Base-by-base conservation (phyloP, 2,797 vertebrate genomes). In the Sebastes hubbsi region DNA sequence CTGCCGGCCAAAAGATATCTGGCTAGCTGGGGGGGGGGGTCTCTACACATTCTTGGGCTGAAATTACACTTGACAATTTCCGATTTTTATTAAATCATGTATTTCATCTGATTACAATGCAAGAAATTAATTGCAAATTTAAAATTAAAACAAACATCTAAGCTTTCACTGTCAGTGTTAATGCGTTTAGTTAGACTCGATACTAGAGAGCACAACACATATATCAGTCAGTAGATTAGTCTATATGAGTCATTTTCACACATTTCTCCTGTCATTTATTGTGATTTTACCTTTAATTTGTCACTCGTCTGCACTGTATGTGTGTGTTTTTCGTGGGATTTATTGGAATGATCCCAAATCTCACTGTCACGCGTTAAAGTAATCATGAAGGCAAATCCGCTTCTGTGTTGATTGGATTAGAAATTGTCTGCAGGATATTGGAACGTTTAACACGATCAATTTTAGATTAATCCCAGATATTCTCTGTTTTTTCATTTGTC, bases 401-500 rank as follows among this genome's bases (percentile, higher is more conserved):
- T 34, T 22, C 20, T 71, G 55, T 12, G 18, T 11, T 64, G 79
- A 82, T 66, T 78, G 83, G 76, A 81, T 84, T 69, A 68, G 20
- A 56, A 75, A 56, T 30, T 72, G n/a, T 69, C 38, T 54, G 42
- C 61, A 60, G 22, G 55, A 75, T 62, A 72, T 9, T 32, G 13
- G 36, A 77, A 58, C 2, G 2, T 80, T 80, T 64, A 42, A 14
- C 9, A 8, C 5, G 16, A 49, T 61, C 5, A 6, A 63, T 65
- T 64, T 56, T 11, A 25, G 59, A 69, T 42, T 38, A 76, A 82
- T 77, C 73, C 46, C 14, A 29, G 52, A 62, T 46, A 46, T 22
- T 65, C 13, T 49, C 36, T 32, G 2, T 60, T 70, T 24, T 63
- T 49, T 20, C 2, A 38, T 36, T 11, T n/a, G 4, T 32, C 25